Conservation (phyloP, 2,113 vertebrate genomes). For the Eulacestoma nigropectus region DNA sequence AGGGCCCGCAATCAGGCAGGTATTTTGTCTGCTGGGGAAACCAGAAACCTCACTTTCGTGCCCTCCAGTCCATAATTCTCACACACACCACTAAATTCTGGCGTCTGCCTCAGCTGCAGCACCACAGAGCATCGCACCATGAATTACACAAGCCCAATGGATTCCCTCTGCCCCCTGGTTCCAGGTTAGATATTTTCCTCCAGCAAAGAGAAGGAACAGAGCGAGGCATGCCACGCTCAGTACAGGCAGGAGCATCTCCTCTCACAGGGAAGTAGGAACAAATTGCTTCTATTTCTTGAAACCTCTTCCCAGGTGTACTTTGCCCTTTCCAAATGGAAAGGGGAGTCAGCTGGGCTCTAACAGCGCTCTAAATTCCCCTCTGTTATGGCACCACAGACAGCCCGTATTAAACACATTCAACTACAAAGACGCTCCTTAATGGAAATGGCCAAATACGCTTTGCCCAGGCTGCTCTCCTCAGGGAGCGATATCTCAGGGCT, state of each 20-base stretch:
- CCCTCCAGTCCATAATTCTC: background rate
- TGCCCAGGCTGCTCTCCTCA: background rate
- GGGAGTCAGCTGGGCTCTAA: constrained; percentile 14
- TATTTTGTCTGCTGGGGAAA: background rate
- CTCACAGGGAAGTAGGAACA: background rate
- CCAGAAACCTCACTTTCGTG: background rate
- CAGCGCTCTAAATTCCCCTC: constrained; percentile 38
- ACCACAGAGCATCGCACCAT: accelerated
- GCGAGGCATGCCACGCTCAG: accelerated
- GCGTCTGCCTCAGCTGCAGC: background rate
- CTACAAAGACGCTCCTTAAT: background rate
- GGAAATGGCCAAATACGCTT: background rate
- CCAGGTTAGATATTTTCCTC: background rate
- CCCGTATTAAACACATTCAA: background rate
- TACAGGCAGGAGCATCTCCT: background rate
- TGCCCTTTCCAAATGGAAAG: constrained; percentile 32
- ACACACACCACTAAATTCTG: background rate
- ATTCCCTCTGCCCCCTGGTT: accelerated
- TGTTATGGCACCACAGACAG: constrained; percentile 21
- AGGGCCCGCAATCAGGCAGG: background rate
- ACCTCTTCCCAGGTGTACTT: background rate
- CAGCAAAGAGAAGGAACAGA: background rate
- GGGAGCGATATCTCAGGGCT: background rate
- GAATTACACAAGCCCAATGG: accelerated
- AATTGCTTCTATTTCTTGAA: constrained; percentile 43